A percentile compares a stretch with the other conserved stretches of the same genome.
phyloP scores from a whole-genome alignment of 2,113 vertebrate species.

The Pavo muticus region DNA sequence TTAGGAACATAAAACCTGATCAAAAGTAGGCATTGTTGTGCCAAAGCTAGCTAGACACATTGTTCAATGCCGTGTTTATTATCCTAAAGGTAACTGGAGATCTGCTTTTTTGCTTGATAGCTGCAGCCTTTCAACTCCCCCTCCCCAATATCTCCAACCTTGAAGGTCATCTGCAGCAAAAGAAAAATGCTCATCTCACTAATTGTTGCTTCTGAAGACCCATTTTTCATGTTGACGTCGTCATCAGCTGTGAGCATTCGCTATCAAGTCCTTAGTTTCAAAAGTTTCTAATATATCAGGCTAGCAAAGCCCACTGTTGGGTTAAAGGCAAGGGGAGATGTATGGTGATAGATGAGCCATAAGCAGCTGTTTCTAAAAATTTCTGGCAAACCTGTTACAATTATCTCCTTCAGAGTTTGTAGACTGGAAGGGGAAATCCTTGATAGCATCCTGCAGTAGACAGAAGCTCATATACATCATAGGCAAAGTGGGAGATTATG shows the following conservation, averaged over 20 bases:
- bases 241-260: background rate
- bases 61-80: background rate
- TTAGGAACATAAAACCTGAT: background rate
- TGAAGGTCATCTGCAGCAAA: background rate
- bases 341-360: background rate
- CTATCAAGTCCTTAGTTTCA: background rate
- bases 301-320: background rate
- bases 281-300: background rate
- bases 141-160: background rate
- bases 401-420: background rate
- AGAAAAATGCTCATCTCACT: background rate
- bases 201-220: background rate
- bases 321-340: background rate
- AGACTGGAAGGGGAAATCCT: background rate
- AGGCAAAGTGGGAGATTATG: background rate
- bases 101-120: background rate
- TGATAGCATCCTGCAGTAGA: background rate
- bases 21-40: background rate
- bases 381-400: background rate
- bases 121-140: background rate
- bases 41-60: background rate
- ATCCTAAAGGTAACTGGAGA: background rate
- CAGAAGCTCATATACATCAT: background rate
- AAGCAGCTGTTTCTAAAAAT: background rate
- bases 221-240: accelerated